phyloP scores from a whole-genome alignment of 2,113 vertebrate species.

The Indicator maculatus region DNA sequence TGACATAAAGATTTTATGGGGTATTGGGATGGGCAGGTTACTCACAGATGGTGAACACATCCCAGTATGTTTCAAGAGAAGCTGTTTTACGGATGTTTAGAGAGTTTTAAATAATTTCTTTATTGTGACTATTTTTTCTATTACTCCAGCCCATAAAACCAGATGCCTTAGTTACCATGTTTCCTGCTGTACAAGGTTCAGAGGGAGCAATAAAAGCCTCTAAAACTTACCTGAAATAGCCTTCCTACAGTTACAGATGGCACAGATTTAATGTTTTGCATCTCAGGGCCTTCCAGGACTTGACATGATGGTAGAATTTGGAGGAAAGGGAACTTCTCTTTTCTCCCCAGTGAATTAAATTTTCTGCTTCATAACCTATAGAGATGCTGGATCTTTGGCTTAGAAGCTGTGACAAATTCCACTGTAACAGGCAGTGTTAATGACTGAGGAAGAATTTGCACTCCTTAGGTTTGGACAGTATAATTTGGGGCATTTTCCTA shows the following conservation, averaged over 20 bases:
- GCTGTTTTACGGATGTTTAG: conserved; percentile 16
- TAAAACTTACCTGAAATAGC: not conserved
- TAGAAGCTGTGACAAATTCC: not conserved
- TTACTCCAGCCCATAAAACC: not conserved
- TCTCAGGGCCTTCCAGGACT: not conserved
- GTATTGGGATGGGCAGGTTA: not conserved
- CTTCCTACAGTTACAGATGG: not conserved
- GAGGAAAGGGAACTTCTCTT: not conserved
- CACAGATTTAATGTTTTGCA: not conserved
- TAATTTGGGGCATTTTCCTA: not conserved
- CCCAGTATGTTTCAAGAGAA: not conserved
- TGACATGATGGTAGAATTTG: not conserved
- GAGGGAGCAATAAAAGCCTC: conserved; percentile 23
- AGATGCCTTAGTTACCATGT: not conserved
- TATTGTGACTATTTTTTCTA: not conserved
- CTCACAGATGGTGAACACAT: conserved; percentile 5
- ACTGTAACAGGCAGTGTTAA: not conserved
- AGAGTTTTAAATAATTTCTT: not conserved
- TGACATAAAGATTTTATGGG: not conserved
- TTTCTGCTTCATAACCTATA: not conserved
- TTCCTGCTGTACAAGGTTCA: not conserved
- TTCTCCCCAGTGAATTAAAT: not conserved
- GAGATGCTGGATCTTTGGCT: not conserved
- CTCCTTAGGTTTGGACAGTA: not conserved
- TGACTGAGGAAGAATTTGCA: not conserved